Base-by-base conservation (phyloP, 2,797 vertebrate species). In the Enteromius argenteus region DNA sequence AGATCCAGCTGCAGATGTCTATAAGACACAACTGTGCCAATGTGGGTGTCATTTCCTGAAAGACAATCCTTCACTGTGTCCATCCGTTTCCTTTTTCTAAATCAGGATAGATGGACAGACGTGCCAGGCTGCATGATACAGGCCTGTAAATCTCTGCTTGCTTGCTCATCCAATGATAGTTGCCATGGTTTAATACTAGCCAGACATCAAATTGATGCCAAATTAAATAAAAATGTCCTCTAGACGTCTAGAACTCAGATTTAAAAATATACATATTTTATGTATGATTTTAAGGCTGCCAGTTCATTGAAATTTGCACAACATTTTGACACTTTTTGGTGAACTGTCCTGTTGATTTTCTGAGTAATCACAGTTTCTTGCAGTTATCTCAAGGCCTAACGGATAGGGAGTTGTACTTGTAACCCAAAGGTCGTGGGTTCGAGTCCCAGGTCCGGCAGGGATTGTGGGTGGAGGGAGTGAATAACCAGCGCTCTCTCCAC, bases 31-130 rank as follows among this genome's bases (percentile, higher is more conserved):
- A 58, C 66, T 85, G 81, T 81, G 81, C 80, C 80, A 78, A 79
- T 81, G 68, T 78, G 72, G 78, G 73, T 84, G 75, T 87, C 80
- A 84, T 73, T 79, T 88, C 85, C 87, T 84, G 74, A 72, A 67
- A 88, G 82, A 85, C 67, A 66, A 81, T 88, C 78, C 73, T 77
- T 80, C 69, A 75, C 77, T 39, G 67, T 87, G 80, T 85, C 32
- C 78, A 84, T 88, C 87, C 85, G 51, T 84, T 87, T 88, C 84
- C 87, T 39, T 15, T 84, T 66, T 83, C 84, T 87, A 88, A 84
- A 81, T 84, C 32, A 46, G 77, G 80, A 73, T 9, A 68, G 69
- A 73, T 67, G 42, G 46, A 67, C 32, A 71, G 60, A 85, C 84
- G 80, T 87, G 71, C 83, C 76, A 83, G 56, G 46, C 44, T 86